Evolutionary conservation across 2,797 vertebrate species (phyloP), one percentile per base, ranked within the genome.

Genomic region (Phylloscopus collybita): DNA sequence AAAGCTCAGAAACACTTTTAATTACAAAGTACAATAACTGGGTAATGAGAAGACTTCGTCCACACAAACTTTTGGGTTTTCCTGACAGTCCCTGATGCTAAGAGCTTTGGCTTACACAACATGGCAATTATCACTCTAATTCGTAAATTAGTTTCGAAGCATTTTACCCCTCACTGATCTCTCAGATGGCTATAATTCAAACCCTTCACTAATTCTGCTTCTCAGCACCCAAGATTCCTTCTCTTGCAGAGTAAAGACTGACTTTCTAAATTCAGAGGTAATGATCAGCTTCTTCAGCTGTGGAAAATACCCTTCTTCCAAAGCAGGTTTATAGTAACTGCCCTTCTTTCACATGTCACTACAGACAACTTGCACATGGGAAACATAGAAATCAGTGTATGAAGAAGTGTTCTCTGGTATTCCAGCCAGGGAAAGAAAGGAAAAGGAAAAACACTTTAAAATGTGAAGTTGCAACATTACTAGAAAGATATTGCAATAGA

Each of bases 21-120:
- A 70, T 71, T 93, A 76, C 26, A 12, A 86, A 85, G 49, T 51
- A 76, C 36, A 86, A 27, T 30, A 64, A 42, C 40, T 27, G 6
- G 40, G 17, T 40, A 59, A 72, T 3, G 1, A 64, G 20, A 61
- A 67, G 19, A 64, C 6, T 73, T 49, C 0, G 0, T 70, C 51
- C 65, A 84, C 53, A 78, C 44, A 75, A 87, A 69, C n/a, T 54
- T 69, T 32, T 40, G 50, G 6, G 17, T 18, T 85, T 90, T 92
- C 50, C 53, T 84, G 34, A 61, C 51, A 76, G 79, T 80, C 67
- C 70, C 25, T 30, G 30, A 45, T 27, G 29, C 42, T 45, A 51
- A 66, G 36, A 82, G 61, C 69, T 94, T 86, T 91, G 79, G 67
- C 30, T 95, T 70, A 57, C 12, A 75, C 51, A 14, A 70, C 2